Conservation (phyloP, 2,113 vertebrate genomes). For the Phalacrocorax carbo region DNA sequence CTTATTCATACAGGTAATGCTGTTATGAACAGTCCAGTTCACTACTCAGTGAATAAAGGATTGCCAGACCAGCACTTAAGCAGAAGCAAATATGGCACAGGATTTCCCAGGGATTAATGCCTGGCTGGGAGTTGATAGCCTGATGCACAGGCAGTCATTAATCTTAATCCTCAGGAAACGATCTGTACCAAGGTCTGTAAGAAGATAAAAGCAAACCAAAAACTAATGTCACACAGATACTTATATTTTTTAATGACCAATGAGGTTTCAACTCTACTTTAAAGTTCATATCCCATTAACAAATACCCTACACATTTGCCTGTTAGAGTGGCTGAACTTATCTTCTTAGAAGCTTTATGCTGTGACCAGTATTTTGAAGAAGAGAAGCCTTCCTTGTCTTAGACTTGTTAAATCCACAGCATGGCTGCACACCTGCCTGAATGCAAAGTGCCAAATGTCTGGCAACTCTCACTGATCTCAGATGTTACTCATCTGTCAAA, state of each 20-base stretch:
- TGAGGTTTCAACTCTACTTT: not conserved
- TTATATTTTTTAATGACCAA: slow-evolving; percentile 9
- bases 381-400: not conserved
- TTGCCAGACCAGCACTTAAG: slow-evolving; percentile 49
- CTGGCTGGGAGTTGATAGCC: slow-evolving; percentile 49
- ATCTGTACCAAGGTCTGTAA: slow-evolving; percentile 41
- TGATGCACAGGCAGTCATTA: slow-evolving; percentile 35
- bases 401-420: not conserved
- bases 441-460: not conserved
- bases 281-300: not conserved
- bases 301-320: not conserved
- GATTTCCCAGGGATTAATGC: slow-evolving; percentile 66
- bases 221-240: not conserved
- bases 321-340: not conserved
- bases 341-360: not conserved
- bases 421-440: not conserved
- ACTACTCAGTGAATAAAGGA: not conserved
- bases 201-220: slow-evolving; percentile 45
- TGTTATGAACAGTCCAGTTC: not conserved
- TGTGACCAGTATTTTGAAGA: not conserved
- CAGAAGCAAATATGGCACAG: slow-evolving; percentile 58
- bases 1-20: not conserved
- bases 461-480: not conserved
- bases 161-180: slow-evolving; percentile 60
- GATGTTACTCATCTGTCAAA: not conserved